Evolutionary conservation across 2,113 vertebrate genomes (phyloP), one percentile per base, ranked within the genome.

Genomic region (Ictalurus furcatus): DNA sequence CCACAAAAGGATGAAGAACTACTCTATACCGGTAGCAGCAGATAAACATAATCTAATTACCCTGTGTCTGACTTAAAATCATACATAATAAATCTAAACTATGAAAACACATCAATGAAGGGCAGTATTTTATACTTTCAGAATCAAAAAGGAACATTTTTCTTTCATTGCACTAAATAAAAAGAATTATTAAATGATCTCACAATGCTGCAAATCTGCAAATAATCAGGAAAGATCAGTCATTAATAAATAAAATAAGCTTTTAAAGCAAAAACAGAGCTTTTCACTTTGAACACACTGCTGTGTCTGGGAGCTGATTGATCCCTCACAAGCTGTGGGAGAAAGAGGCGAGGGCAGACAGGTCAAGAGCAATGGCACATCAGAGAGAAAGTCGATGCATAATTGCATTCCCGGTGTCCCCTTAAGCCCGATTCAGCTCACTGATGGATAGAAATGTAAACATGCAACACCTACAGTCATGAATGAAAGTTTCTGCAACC

Each of bases 351-450:
- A 74, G 17, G 59, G 48, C 48, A 88, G 78, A 82, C 21, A 85
- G 52, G 56, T 86, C 30, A 6, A 61, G 63, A 80, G 44, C 48
- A 88, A 25, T 63, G 87, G 86, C 34, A 56, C 69, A 80, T 78
- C 40, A n/a, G 89, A 90, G 52, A 87, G 84, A 34, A 83, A 84
- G 83, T 93, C 91, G 88, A 93, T 93, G 92, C 12, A 86, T 92
- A 92, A 93, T 85, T 92, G 25, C 88, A 90, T 89, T 73, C 84
- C 89, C 59, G 9, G 34, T 6, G 28, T 76, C 85, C 67, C 21
- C 40, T 44, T 14, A 19, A 65, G 14, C 23, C 65, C 0, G 30
- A 73, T 16, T 56, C 6, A 82, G 21, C 30, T 69, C 13, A 14
- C 44, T 71, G 30, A 82, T 9, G 30, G 37, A 25, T 19, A 67